Conservation (phyloP, 2,888 invertebrate species). For the Diadromus collaris region DNA sequence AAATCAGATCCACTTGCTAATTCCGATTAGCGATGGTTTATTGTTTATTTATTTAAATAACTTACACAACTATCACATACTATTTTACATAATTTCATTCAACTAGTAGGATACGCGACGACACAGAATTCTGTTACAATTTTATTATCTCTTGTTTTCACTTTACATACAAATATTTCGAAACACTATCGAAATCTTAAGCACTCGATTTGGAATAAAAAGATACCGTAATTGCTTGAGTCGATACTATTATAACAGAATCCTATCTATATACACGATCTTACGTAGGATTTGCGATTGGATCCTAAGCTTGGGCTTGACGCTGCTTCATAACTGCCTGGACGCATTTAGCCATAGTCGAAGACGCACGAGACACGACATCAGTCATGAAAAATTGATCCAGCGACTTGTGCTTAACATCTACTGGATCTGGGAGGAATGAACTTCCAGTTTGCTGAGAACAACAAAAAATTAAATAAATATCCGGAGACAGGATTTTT, state of each 20-base stretch:
- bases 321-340: conserved; percentile 91
- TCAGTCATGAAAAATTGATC: conserved; percentile 98
- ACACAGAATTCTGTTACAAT: conserved; percentile 66
- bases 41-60: conserved; percentile 57
- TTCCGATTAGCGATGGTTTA: conserved; percentile 40
- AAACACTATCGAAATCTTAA: conserved; percentile 41
- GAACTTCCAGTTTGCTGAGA: conserved; percentile 68
- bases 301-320: conserved; percentile 61
- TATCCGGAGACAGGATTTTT: background rate
- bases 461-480: conserved; percentile 45
- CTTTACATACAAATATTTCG: conserved; percentile 43
- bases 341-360: conserved; percentile 99
- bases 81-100: conserved; percentile 53
- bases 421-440: conserved; percentile 80
- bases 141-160: conserved; percentile 49
- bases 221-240: conserved; percentile 45
- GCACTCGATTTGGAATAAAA: conserved; percentile 47
- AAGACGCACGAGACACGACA: conserved; percentile 96
- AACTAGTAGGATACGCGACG: conserved; percentile 44
- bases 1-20: background rate
- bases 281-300: conserved; percentile 40
- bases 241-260: conserved; percentile 65
- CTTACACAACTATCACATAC: conserved; percentile 60
- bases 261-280: conserved; percentile 67
- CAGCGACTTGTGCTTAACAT: conserved; percentile 88